These are phyloP conservation scores for Cephus sareptanus DNA, from an alignment of 2,888 invertebrate genomes.

Conservation along the genomic window DNA sequence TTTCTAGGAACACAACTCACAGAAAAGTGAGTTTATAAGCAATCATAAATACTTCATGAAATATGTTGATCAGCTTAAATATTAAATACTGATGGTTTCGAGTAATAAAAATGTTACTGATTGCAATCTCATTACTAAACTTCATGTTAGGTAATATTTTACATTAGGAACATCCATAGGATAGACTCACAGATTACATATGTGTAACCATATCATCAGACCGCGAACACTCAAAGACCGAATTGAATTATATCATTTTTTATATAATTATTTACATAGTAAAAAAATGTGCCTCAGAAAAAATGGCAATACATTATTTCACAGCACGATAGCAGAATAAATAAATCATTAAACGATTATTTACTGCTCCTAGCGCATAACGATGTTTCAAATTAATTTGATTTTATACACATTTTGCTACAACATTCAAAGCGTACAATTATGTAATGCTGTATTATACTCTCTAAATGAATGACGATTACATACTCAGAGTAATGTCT, in stretches of 20 bases:
- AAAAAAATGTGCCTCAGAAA: slow-evolving; percentile 42
- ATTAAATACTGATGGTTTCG: background rate
- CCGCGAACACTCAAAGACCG: slow-evolving; percentile 37
- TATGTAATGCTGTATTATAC: background rate
- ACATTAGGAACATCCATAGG: slow-evolving; percentile 56
- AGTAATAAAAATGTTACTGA: background rate
- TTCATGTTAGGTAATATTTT: slow-evolving; percentile 25
- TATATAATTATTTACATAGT: slow-evolving; percentile 52
- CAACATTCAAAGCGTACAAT: background rate
- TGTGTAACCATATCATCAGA: slow-evolving; percentile 30
- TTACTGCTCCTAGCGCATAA: slow-evolving; percentile 12
- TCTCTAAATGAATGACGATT: background rate
- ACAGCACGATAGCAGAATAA: slow-evolving; percentile 24
- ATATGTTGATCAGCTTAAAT: background rate
- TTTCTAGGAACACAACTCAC: background rate
- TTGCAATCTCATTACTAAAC: background rate
- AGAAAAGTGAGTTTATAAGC: background rate
- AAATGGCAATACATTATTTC: slow-evolving; percentile 27
- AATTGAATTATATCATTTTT: slow-evolving; percentile 25
- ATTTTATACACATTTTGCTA: slow-evolving; percentile 9
- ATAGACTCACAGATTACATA: slow-evolving; percentile 36
- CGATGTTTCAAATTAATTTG: slow-evolving; percentile 29
- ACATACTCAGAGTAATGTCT: background rate
- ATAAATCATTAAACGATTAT: slow-evolving; percentile 19
- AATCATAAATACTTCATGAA: background rate